phyloP scores from a whole-genome alignment of 2,888 invertebrate genomes.

The Drosophila mulleri region DNA sequence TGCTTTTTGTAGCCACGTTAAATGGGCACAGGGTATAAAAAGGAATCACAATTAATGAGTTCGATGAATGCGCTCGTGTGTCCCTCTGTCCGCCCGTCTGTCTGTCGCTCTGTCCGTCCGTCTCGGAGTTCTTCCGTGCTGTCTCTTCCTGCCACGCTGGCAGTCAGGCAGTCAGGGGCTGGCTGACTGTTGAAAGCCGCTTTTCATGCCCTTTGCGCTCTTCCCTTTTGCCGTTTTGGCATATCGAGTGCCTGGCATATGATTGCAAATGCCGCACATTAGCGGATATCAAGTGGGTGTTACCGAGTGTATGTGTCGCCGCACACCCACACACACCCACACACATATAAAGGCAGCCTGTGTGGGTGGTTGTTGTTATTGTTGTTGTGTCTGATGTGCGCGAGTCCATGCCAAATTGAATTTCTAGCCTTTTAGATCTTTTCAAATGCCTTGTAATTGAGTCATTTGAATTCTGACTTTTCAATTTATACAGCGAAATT shows the following conservation, averaged over 20 bases:
- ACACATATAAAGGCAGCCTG: neutral
- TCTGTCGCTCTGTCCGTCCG: constrained; percentile 20
- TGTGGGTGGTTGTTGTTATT: neutral
- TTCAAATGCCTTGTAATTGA: constrained; percentile 76
- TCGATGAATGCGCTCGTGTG: constrained; percentile 70
- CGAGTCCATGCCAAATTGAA: constrained; percentile 78
- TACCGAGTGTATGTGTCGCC: constrained; percentile 70
- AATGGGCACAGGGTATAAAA: constrained; percentile 33
- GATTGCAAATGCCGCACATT: constrained; percentile 81
- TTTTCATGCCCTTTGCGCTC: constrained; percentile 9
- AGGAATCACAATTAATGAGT: constrained; percentile 82
- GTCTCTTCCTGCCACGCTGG: constrained; percentile 7
- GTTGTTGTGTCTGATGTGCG: constrained; percentile 30
- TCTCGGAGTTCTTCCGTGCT: constrained; percentile 14
- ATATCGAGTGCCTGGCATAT: constrained; percentile 69
- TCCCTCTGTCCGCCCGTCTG: constrained; percentile 14
- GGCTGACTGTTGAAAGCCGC: constrained; percentile 37
- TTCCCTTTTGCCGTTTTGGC: constrained; percentile 14
- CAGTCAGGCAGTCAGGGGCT: neutral
- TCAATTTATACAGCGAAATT: constrained; percentile 62
- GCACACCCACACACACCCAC: neutral
- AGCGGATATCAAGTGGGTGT: constrained; percentile 82
- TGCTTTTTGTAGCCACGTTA: no score
- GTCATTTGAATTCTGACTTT: constrained; percentile 79
- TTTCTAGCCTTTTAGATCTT: constrained; percentile 80